Evolutionary conservation across 2,113 vertebrate species (phyloP).

Genomic region (Pan troglodytes): NHGRI_mPanTro3-v2.1_pri NC_072401.2:33532001-33532500

Average conservation of each 20-base stretch:
- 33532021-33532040: background rate
- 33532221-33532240: background rate
- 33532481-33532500: background rate
- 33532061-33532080: background rate
- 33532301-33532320: background rate
- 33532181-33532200: background rate
- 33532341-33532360: background rate
- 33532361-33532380: background rate
- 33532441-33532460: background rate
- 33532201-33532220: background rate
- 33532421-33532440: background rate
- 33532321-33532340: background rate
- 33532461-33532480: background rate
- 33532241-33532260: background rate
- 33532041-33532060: background rate
- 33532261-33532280: background rate
- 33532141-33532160: background rate
- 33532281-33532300: background rate
- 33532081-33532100: background rate
- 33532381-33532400: background rate
- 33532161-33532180: background rate
- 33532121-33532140: background rate
- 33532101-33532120: background rate
- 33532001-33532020: background rate
- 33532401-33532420: background rate